Percentiles rank a stretch among this genome's conserved stretches.
These are phyloP conservation scores for Cephalopholis sonnerati DNA, from an alignment of 2,113 vertebrate genomes.

Conservation along the genomic window DNA sequence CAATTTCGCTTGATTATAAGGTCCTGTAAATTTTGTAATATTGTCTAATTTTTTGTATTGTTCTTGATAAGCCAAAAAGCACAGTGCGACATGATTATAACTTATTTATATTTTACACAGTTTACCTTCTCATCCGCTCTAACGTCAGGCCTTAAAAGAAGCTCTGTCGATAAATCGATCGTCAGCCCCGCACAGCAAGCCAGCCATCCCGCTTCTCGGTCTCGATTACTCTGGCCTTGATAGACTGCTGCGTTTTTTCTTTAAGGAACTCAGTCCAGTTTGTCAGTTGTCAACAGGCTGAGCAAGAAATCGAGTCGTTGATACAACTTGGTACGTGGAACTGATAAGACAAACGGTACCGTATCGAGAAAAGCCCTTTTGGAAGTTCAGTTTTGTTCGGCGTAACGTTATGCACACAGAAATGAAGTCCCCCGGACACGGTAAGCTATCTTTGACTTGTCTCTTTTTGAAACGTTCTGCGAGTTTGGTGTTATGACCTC, in stretches of 20 bases:
- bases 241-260: slow-evolving; percentile 47
- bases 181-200: accelerated
- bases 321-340: slow-evolving; percentile 52
- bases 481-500: slow-evolving; percentile 16
- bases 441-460: slow-evolving; percentile 51
- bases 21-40: not conserved
- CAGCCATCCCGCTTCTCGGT: not conserved
- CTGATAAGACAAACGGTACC: slow-evolving; percentile 7
- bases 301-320: slow-evolving; percentile 10
- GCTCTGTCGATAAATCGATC: slow-evolving; percentile 27
- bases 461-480: slow-evolving; percentile 4
- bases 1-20: not conserved
- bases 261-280: slow-evolving; percentile 74
- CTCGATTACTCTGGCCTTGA: slow-evolving; percentile 72
- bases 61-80: not conserved
- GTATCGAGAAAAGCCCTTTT: not conserved
- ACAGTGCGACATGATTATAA: not conserved
- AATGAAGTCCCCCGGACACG: slow-evolving; percentile 45
- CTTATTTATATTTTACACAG: slow-evolving; percentile 60
- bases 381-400: not conserved
- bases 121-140: slow-evolving; percentile 53
- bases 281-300: slow-evolving; percentile 78
- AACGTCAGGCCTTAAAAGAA: slow-evolving; percentile 4
- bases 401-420: not conserved
- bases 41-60: not conserved